Conservation (phyloP, 2,888 invertebrate species). For the Glomeris marginata region DNA sequence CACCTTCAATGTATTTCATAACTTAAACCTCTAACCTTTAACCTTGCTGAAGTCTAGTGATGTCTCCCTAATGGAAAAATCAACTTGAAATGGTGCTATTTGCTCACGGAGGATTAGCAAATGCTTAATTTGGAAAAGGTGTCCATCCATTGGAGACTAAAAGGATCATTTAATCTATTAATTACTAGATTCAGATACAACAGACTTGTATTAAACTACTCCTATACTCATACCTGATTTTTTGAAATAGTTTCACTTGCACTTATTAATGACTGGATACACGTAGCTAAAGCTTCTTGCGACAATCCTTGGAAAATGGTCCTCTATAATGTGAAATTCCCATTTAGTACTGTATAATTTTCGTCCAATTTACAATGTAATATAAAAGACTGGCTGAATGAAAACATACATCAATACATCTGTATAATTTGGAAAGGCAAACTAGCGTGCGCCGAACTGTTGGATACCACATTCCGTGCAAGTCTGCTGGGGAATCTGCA, state of each 20-base stretch:
- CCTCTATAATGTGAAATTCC: slow-evolving; percentile 36
- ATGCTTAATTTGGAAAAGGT: slow-evolving; percentile 96
- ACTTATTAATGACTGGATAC: slow-evolving; percentile 71
- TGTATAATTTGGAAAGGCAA: slow-evolving; percentile 77
- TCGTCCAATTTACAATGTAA: background rate
- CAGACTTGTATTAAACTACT: background rate
- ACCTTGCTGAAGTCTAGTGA: slow-evolving; percentile 85
- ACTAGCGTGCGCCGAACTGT: slow-evolving; percentile 88
- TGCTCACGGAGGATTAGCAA: slow-evolving; percentile 90
- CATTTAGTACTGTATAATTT: background rate
- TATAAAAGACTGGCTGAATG: background rate
- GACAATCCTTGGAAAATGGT: slow-evolving; percentile 93
- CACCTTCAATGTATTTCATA: background rate
- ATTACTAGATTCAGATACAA: no score
- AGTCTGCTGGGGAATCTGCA: slow-evolving; percentile 72
- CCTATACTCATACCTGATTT: slow-evolving; percentile 39
- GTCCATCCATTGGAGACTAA: slow-evolving; percentile 70
- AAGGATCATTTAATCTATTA: slow-evolving; percentile 14
- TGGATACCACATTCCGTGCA: slow-evolving; percentile 99
- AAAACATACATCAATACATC: slow-evolving; percentile 57
- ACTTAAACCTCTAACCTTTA: slow-evolving; percentile 40
- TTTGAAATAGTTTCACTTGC: slow-evolving; percentile 65
- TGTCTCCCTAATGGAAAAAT: slow-evolving; percentile 83
- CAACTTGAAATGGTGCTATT: slow-evolving; percentile 88
- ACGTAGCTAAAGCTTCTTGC: slow-evolving; percentile 84